These are phyloP conservation scores for Bettongia penicillata DNA, from an alignment of 2,113 vertebrate genomes.

Conservation along the genomic window DNA sequence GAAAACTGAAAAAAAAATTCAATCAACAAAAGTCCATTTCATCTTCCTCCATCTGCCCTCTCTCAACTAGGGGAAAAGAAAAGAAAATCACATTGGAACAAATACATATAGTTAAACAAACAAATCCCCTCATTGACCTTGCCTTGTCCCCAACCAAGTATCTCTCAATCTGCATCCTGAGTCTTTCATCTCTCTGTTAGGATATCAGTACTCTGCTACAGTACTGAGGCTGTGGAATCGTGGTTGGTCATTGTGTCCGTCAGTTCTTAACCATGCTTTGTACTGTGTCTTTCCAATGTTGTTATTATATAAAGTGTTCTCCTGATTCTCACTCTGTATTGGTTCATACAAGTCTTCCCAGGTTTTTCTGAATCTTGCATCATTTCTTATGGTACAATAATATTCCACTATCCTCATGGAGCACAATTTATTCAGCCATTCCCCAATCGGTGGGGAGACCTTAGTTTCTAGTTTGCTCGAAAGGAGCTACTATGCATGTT, in stretches of 20 bases:
- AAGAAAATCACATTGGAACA: neutral
- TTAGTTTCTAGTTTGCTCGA: neutral
- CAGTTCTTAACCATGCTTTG: neutral
- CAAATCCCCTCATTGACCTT: neutral
- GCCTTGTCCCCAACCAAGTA: neutral
- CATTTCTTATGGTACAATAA: neutral
- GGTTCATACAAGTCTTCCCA: neutral
- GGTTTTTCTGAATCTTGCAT: neutral
- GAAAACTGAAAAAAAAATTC: neutral
- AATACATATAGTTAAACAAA: neutral
- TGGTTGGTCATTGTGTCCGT: neutral
- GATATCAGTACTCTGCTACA: neutral
- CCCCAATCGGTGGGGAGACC: neutral
- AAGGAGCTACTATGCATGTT: neutral
- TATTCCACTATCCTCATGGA: neutral
- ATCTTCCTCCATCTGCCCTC: neutral
- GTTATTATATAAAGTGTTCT: neutral
- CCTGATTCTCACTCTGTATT: neutral
- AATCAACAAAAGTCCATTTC: neutral
- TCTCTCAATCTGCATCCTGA: neutral
- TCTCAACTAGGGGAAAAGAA: neutral
- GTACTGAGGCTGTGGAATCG: neutral
- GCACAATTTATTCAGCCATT: neutral
- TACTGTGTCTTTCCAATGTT: neutral
- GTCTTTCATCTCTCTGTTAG: neutral